Conservation (phyloP, 2,113 vertebrate species). For the Tretioscincus oriximinensis region DNA sequence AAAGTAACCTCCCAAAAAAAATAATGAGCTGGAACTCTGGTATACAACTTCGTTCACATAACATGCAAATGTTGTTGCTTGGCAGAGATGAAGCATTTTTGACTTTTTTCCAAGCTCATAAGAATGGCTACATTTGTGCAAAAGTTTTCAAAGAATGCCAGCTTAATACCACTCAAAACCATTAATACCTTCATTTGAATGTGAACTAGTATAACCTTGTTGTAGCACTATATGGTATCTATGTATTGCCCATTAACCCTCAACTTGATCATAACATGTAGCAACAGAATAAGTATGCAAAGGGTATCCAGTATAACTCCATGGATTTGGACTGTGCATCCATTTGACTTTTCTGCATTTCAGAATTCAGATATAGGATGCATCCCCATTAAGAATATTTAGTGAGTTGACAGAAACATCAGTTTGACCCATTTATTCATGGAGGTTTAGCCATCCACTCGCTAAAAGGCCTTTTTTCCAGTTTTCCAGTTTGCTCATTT, state of each 20-base stretch:
- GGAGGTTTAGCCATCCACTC: too few species aligned
- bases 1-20: background rate
- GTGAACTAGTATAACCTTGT: background rate
- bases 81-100: constrained; percentile 10
- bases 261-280: too few species aligned
- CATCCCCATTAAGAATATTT: too few species aligned
- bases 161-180: constrained; percentile 8
- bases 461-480: too few species aligned
- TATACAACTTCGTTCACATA: background rate
- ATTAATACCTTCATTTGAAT: background rate
- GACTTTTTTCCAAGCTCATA: constrained; percentile 9
- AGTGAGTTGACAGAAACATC: too few species aligned
- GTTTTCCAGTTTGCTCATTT: too few species aligned
- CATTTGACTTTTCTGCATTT: too few species aligned
- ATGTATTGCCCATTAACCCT: background rate
- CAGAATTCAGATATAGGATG: too few species aligned
- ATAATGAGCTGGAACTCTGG: background rate
- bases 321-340: too few species aligned
- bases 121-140: constrained; percentile 12
- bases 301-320: too few species aligned
- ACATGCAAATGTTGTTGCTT: constrained; percentile 9
- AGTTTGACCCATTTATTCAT: too few species aligned
- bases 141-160: background rate
- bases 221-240: background rate
- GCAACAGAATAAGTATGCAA: too few species aligned